A percentile compares a stretch with the other conserved stretches of the same genome.
phyloP scores from a whole-genome alignment of 2,113 vertebrate genomes.

The Salvelinus namaycush region DNA sequence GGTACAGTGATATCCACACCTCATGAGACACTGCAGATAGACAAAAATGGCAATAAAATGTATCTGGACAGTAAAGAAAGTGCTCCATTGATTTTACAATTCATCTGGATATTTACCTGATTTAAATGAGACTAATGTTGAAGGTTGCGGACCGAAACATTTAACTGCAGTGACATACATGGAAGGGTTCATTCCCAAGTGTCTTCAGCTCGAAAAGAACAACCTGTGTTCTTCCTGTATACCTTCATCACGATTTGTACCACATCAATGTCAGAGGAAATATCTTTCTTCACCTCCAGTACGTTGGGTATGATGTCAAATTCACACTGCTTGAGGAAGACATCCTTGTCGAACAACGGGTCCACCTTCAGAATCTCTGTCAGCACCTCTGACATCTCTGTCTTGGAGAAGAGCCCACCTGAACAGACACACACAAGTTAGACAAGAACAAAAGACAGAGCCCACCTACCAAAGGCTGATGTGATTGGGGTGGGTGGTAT shows the following conservation, averaged over 20 bases:
- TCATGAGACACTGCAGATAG: not conserved
- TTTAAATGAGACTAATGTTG: no score
- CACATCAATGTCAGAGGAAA: no score
- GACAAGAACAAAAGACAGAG: not conserved
- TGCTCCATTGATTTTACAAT: not conserved
- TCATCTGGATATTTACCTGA: not conserved
- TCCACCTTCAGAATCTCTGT: conserved; percentile 93
- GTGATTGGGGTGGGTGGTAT: not conserved
- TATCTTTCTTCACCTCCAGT: conserved; percentile 80
- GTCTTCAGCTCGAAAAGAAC: no score
- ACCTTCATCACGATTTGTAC: no score
- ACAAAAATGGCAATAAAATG: not conserved
- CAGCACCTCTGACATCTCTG: conserved; percentile 94
- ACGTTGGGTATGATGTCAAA: conserved; percentile 93
- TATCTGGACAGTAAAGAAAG: not conserved
- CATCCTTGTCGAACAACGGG: conserved; percentile 91
- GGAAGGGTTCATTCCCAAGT: no score
- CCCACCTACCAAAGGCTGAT: not conserved
- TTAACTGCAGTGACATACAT: no score
- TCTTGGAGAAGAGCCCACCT: conserved; percentile 97
- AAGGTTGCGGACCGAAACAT: no score
- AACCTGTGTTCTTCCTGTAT: no score
- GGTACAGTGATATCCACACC: not conserved
- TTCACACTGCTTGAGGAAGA: conserved; percentile 89
- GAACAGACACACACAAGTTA: not conserved